Evolutionary conservation across 2,888 invertebrate genomes (phyloP).

Genomic region (Andrena fulva): DNA sequence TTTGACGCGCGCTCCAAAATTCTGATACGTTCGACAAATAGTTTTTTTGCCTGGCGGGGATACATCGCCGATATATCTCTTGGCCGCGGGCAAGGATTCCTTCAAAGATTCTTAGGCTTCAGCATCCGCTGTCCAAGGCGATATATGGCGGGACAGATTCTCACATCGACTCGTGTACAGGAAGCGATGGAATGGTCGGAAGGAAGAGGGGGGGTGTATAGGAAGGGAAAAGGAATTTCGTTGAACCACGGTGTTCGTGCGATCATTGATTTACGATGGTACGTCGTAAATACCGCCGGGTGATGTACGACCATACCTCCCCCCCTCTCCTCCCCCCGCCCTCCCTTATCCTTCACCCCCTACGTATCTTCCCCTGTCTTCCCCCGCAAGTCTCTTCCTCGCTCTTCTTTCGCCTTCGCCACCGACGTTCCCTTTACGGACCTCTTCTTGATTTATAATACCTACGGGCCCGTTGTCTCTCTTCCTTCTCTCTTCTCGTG

Average conservation of each 20-base stretch:
- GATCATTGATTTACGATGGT: constrained; percentile 80
- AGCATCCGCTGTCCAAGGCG: constrained; percentile 55
- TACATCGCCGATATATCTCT: constrained; percentile 51
- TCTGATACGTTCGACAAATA: constrained; percentile 44
- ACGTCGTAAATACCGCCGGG: constrained; percentile 76
- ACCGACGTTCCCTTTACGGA: constrained; percentile 72
- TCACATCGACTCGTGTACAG: constrained; percentile 66
- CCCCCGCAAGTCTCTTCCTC: constrained; percentile 57
- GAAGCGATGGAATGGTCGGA: constrained; percentile 65
- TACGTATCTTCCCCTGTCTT: constrained; percentile 21
- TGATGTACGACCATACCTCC: constrained; percentile 75
- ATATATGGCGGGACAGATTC: constrained; percentile 60
- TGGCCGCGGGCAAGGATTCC: constrained; percentile 47
- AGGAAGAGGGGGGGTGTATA: constrained; percentile 59
- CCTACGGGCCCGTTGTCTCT: constrained; percentile 71
- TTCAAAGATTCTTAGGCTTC: constrained; percentile 61
- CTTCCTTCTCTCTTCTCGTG: constrained; percentile 49
- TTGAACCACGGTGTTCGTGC: constrained; percentile 73
- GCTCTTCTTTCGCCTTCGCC: constrained; percentile 66
- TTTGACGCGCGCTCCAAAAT: constrained; percentile 22
- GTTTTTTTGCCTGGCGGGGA: constrained; percentile 46
- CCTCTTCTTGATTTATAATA: constrained; percentile 77
- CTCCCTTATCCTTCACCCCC: constrained; percentile 20
- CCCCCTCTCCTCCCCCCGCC: constrained; percentile 8
- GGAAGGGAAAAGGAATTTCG: constrained; percentile 75